Conservation (phyloP, 2,113 vertebrate genomes). For the Albula glossodonta region DNA sequence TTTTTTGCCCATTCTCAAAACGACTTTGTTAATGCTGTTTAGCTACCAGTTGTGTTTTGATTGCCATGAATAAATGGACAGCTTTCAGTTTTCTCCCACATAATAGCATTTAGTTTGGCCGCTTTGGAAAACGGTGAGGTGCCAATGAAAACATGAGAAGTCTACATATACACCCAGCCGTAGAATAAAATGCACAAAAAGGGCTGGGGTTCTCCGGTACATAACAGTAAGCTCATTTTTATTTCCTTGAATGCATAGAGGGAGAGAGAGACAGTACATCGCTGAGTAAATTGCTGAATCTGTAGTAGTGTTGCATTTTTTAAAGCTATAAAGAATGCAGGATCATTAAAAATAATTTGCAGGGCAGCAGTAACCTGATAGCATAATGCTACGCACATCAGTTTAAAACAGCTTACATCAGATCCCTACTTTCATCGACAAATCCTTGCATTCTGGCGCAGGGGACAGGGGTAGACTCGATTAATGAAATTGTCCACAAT, state of each 20-base stretch:
- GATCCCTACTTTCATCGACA: slow-evolving; percentile 78
- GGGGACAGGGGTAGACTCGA: slow-evolving; percentile 76
- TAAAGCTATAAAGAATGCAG: slow-evolving; percentile 77
- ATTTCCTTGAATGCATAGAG: slow-evolving; percentile 31
- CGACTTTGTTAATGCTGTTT: not conserved
- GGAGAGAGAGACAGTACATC: slow-evolving; percentile 43
- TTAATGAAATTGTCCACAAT: slow-evolving; percentile 86
- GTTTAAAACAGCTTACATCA: slow-evolving; percentile 76
- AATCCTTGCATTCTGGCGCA: slow-evolving; percentile 60
- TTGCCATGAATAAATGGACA: not conserved
- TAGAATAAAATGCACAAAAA: slow-evolving; percentile 22
- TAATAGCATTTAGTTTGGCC: slow-evolving; percentile 17
- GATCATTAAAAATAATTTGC: slow-evolving; percentile 83
- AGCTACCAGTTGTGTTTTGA: not conserved
- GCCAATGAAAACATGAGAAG: slow-evolving; percentile 14
- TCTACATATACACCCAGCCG: not conserved
- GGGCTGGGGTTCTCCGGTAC: slow-evolving; percentile 15
- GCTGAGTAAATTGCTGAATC: slow-evolving; percentile 68
- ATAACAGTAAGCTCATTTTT: slow-evolving; percentile 18
- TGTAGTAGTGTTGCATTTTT: slow-evolving; percentile 71
- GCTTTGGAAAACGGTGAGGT: not conserved
- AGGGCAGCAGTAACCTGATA: slow-evolving; percentile 80
- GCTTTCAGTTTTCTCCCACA: not conserved
- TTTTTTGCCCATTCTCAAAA: not conserved
- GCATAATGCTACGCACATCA: slow-evolving; percentile 73